Evolutionary conservation across 2,888 invertebrate species (phyloP), one percentile per base, ranked within the genome.

Genomic region (Selenia dentaria): DNA sequence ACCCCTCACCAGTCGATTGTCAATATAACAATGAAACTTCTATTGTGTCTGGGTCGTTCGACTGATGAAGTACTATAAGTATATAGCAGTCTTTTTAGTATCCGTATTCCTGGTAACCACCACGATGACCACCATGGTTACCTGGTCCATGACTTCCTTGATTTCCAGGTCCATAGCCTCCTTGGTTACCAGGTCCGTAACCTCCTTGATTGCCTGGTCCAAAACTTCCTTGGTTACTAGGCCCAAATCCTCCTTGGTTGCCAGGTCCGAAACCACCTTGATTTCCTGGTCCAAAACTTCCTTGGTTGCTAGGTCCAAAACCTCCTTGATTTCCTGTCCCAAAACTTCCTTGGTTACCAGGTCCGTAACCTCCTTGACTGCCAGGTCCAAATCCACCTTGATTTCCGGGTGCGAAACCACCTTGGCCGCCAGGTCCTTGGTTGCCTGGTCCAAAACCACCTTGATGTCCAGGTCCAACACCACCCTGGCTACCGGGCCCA

Each of bases 101-200:
- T n/a, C 55, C 52, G 5, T 40, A 20, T 0, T 52, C 34, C 41
- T 55, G 5, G 29, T 55, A 55, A 9, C 52, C 55, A 5, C 47
- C 51, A 9, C 13, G 51, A 12, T 44, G 31, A 2, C 10, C 25
- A 4, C 35, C 29, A 6, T 18, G 14, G 1, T 16, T 22, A 2
- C 25, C 25, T 6, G n/a, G 25, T 25, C 25, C 25, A 8, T 26
- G 37, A 11, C 46, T 46, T 8, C 44, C 36, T 42, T 36, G 35
- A 18, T 41, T 36, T 3, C 36, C 28, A 4, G 25, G 28, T 8
- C 50, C 50, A 11, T 8, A 31, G n/a, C 38, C 38, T 10, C 42
- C 39, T 9, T 44, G 43, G 10, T 32, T 29, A 0, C 35, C 34
- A 1, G 35, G 44, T 10, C 26, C 44, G n/a, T 16, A 31, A 11